Percentiles rank a stretch among this genome's conserved stretches.
Evolutionary conservation across 2,113 vertebrate species (phyloP).

Genomic region (Scolopax mira): DNA sequence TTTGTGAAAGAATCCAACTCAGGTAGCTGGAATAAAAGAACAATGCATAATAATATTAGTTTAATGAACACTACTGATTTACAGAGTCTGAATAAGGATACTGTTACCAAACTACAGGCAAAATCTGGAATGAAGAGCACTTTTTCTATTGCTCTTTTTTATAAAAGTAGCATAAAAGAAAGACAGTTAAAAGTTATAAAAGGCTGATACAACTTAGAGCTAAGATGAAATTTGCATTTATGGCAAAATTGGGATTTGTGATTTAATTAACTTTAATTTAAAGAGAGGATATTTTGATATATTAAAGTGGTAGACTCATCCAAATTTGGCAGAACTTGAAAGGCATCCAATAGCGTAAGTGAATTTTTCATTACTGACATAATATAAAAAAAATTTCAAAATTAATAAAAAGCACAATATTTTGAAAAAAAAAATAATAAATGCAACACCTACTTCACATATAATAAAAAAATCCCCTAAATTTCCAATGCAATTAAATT

Average conservation of each 20-base stretch:
- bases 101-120: neutral
- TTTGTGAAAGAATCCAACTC: neutral
- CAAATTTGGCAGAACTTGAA: neutral
- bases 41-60: neutral
- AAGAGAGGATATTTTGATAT: neutral
- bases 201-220: neutral
- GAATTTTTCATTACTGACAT: neutral
- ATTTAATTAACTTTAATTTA: neutral
- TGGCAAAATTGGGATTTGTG: neutral
- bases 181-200: neutral
- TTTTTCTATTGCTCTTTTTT: neutral
- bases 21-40: neutral
- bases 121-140: neutral
- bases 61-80: neutral
- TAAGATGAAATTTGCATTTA: neutral
- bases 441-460: neutral
- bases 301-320: neutral
- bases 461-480: neutral
- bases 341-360: fast-evolving
- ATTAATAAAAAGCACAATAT: neutral
- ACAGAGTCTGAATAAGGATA: neutral
- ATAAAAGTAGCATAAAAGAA: neutral
- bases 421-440: neutral
- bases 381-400: neutral
- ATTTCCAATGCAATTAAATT: neutral